These are phyloP conservation scores for Lipophrys pholis DNA, from an alignment of 2,113 vertebrate genomes.

Conservation along the genomic window DNA sequence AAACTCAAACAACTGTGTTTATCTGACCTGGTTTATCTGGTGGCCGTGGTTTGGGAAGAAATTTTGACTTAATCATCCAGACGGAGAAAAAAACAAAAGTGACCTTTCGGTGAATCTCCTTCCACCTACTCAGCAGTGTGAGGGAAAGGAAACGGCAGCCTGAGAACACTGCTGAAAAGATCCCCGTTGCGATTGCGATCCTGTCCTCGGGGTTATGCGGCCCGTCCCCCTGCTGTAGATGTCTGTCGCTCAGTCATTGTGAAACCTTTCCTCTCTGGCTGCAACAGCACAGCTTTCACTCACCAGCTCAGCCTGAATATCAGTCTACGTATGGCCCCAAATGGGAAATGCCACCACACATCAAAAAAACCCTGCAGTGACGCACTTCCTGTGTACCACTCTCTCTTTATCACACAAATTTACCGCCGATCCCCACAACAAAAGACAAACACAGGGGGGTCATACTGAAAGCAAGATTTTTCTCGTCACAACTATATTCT, in stretches of 20 bases:
- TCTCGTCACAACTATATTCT: not conserved
- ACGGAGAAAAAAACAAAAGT: not conserved
- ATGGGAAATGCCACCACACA: conserved; percentile 69
- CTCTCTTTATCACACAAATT: conserved; percentile 55
- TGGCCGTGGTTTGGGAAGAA: conserved; percentile 34
- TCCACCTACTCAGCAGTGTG: too few relatives aligned
- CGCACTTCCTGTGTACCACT: conserved; percentile 45
- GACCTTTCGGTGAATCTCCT: conserved; percentile 38
- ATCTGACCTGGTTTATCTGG: conserved; percentile 54
- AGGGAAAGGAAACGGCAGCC: not conserved
- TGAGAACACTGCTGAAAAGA: conserved; percentile 4
- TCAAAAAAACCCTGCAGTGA: conserved; percentile 54
- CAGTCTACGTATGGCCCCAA: conserved; percentile 39
- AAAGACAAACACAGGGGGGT: not conserved
- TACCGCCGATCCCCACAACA: conserved; percentile 40
- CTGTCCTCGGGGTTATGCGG: conserved; percentile 37
- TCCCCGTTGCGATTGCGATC: conserved; percentile 38
- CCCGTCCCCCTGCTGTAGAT: conserved; percentile 34
- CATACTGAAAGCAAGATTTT: conserved; percentile 12
- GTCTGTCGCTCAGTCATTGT: conserved; percentile 59
- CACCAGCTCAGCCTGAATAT: conserved; percentile 50
- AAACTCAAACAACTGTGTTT: conserved; percentile 43
- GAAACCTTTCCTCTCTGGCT: conserved; percentile 63
- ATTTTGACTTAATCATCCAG: conserved; percentile 8
- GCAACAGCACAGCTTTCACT: conserved; percentile 64